Evolutionary conservation across 2,797 vertebrate species (phyloP), one percentile per base, ranked within the genome.

Genomic region (Enteromius radiatus): DNA sequence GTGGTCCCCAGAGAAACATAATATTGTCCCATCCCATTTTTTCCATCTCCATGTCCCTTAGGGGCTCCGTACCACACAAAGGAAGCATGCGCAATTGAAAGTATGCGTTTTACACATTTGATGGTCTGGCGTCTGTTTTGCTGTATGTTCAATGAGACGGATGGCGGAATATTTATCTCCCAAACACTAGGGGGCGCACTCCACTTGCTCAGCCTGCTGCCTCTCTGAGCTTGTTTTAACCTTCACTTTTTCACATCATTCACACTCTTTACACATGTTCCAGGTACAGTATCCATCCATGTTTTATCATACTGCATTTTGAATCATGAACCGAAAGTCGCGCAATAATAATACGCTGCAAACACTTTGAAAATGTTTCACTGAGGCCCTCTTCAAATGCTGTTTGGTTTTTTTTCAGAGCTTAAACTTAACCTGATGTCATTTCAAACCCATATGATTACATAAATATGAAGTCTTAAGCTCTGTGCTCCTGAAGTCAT

Each of bases 121-220:
- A 70, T 28, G 67, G 83, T 70, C 80, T 78, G 54, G 80, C 84
- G 84, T 71, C 69, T 31, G 4, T 80, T 52, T 69, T 86, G 77
- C 59, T 77, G 41, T 41, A 70, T 49, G 19, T 8, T n/a, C 82
- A 76, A 80, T 54, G 79, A 38, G 67, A 79, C 69, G 31, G 33
- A 10, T 10, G 59, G 68, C 84, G 78, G 83, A 84, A 87, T n/a
- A 67, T 73, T 88, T 17, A 21, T 17, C 41, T 19, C 70, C 83
- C 86, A 81, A 64, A 56, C 77, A 86, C 21, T 10, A 49, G 84
- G 63, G 41, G 76, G 78, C 14, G 47, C 81, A 75, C 73, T 82
- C 65, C 89, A 85, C 80, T 85, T 36, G 88, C 90, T 90, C 89
- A 87, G 59, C 88, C 86, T 91, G 87, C 91, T 88, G 89, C 88